These are phyloP conservation scores for Orycteropus afer DNA, from an alignment of 2,113 vertebrate genomes.

Conservation along the genomic window DNA sequence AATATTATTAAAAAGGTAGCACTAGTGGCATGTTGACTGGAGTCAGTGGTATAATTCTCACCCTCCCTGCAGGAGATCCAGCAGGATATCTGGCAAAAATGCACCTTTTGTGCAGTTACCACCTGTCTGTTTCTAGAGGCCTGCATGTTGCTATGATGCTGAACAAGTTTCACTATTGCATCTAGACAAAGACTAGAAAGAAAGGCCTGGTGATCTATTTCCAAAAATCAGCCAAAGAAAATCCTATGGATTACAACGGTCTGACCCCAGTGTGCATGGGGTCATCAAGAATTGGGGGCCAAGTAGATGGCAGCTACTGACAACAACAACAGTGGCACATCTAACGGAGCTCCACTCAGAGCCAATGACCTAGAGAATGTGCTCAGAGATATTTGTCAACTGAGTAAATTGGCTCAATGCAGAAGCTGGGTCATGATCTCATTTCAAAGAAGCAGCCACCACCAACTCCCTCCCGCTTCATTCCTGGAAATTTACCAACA, in stretches of 20 bases:
- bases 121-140: not conserved
- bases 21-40: not conserved
- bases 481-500: not conserved
- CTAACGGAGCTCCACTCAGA: not conserved
- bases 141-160: not conserved
- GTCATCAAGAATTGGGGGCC: not conserved
- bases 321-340: not conserved
- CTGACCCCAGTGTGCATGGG: not conserved
- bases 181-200: not conserved
- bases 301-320: not conserved
- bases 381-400: not conserved
- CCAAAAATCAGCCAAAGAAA: not conserved
- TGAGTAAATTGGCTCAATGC: not conserved
- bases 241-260: not conserved
- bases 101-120: too few relatives aligned
- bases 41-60: not conserved
- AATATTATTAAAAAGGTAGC: not conserved
- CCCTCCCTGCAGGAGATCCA: not conserved
- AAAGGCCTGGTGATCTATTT: not conserved
- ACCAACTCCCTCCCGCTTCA: not conserved
- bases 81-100: too few relatives aligned
- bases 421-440: not conserved
- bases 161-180: not conserved
- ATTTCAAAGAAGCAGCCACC: not conserved
- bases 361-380: not conserved